These are phyloP conservation scores for Cerastis rubricosa DNA, from an alignment of 2,888 invertebrate species.

Conservation along the genomic window DNA sequence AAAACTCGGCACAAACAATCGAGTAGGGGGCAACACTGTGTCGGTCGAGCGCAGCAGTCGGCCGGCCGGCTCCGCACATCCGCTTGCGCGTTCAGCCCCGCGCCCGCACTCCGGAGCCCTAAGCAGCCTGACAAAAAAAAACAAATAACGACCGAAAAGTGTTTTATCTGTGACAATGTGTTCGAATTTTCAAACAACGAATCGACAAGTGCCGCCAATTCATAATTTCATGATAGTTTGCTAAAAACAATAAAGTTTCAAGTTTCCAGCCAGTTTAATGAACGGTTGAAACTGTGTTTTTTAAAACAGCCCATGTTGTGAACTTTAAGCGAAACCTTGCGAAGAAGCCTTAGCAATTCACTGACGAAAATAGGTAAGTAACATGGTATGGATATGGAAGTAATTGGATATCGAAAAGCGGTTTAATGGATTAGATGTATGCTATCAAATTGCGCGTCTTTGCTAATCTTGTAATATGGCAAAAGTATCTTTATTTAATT, in stretches of 20 bases:
- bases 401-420: slow-evolving; percentile 76
- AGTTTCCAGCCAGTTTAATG: slow-evolving; percentile 43
- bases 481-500: slow-evolving; percentile 2
- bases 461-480: slow-evolving; percentile 23
- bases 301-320: slow-evolving; percentile 70
- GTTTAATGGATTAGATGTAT: slow-evolving; percentile 59
- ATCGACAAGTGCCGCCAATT: slow-evolving; percentile 37
- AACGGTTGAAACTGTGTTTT: slow-evolving; percentile 65
- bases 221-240: slow-evolving; percentile 32
- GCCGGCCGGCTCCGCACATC: slow-evolving; percentile 88
- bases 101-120: slow-evolving; percentile 78
- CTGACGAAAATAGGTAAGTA: slow-evolving; percentile 78
- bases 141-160: slow-evolving; percentile 46
- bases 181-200: slow-evolving; percentile 39
- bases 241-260: slow-evolving; percentile 54
- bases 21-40: slow-evolving; percentile 81
- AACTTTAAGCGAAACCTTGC: slow-evolving; percentile 75
- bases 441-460: slow-evolving; percentile 55
- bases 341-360: slow-evolving; percentile 74
- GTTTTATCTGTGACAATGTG: slow-evolving; percentile 65
- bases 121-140: slow-evolving; percentile 55
- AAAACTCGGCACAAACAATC: slow-evolving; percentile 80
- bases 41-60: slow-evolving; percentile 81
- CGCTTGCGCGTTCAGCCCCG: slow-evolving; percentile 87
- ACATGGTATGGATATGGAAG: slow-evolving; percentile 62